Evolutionary conservation across 2,797 vertebrate species (phyloP).

Genomic region (Helarctos malayanus): DNA sequence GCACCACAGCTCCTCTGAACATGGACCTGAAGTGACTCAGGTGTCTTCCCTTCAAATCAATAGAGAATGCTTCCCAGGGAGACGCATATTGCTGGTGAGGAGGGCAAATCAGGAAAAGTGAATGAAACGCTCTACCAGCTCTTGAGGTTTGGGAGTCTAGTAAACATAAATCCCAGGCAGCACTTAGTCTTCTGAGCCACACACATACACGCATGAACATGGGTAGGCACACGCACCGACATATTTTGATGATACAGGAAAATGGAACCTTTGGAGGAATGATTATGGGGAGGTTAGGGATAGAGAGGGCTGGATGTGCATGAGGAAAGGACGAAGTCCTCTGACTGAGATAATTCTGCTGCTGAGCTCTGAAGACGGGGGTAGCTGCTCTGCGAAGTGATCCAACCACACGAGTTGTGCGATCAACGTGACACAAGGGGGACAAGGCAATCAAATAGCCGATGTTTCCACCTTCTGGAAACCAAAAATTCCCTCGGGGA

Average conservation of each 20-base stretch:
- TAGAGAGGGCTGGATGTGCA: background rate
- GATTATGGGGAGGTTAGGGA: background rate
- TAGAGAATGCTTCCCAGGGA: background rate
- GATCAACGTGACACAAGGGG: background rate
- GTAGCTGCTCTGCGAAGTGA: background rate
- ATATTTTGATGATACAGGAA: background rate
- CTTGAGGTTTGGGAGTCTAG: background rate
- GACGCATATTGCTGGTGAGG: background rate
- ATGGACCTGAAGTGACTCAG: background rate
- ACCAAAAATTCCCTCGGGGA: background rate
- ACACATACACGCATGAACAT: rapidly evolving
- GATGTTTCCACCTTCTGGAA: background rate
- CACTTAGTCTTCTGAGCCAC: background rate
- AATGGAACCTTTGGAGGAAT: background rate
- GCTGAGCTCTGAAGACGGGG: background rate
- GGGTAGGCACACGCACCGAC: background rate
- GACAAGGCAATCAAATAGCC: background rate
- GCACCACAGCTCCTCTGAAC: background rate
- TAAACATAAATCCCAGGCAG: background rate
- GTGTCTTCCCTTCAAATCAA: background rate
- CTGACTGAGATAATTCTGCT: background rate
- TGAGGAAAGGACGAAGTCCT: background rate
- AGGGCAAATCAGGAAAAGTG: background rate
- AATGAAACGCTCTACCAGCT: background rate
- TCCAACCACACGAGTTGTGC: background rate